phyloP scores from a whole-genome alignment of 2,113 vertebrate species.

The Myotis lucifugus region DNA sequence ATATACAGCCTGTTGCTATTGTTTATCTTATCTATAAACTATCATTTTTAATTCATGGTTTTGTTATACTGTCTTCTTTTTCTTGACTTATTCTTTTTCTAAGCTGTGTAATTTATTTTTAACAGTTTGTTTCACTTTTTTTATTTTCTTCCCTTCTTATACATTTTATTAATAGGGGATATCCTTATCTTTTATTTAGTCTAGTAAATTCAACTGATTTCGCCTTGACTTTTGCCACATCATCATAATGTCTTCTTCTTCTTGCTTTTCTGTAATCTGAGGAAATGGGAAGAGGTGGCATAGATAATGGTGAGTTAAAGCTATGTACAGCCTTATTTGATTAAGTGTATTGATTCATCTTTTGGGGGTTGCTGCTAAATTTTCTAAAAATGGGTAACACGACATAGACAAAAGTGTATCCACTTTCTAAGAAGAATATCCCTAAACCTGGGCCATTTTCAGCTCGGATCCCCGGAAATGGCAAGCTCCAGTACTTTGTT shows the following conservation, averaged over 20 bases:
- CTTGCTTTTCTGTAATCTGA: neutral
- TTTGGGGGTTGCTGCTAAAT: neutral
- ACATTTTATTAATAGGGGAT: neutral
- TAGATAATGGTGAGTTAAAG: neutral
- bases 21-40: neutral
- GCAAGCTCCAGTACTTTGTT: neutral
- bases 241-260: neutral
- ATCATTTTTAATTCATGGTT: neutral
- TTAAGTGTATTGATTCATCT: neutral
- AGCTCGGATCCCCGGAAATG: neutral
- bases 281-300: accelerated
- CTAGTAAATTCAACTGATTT: neutral
- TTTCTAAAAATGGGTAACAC: neutral
- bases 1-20: neutral
- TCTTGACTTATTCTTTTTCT: neutral
- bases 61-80: neutral
- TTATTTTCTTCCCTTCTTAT: neutral
- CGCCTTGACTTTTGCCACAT: neutral
- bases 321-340: neutral
- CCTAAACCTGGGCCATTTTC: neutral
- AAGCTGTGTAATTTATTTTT: neutral
- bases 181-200: neutral
- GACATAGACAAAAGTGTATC: neutral
- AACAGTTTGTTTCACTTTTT: neutral
- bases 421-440: neutral